These are phyloP conservation scores for Agrypnus murinus DNA, from an alignment of 2,888 invertebrate species.

Conservation along the genomic window DNA sequence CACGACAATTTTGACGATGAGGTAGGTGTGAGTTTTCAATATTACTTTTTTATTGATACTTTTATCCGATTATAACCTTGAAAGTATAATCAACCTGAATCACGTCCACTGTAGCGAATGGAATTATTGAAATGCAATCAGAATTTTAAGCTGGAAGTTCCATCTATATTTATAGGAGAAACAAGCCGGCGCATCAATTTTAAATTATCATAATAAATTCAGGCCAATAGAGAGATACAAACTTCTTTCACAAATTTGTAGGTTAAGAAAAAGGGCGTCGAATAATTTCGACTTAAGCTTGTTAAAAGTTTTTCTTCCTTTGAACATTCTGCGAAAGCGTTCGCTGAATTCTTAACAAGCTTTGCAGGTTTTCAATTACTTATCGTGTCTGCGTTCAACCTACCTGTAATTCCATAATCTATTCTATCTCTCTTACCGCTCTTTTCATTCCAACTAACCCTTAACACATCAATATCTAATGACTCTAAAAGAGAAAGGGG, in stretches of 20 bases:
- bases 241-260: constrained; percentile 20
- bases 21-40: constrained; percentile 53
- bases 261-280: constrained; percentile 9
- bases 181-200: constrained; percentile 13
- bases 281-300: constrained; percentile 29
- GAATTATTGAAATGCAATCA: constrained; percentile 20
- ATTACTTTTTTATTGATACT: neutral
- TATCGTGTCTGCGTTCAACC: constrained; percentile 19
- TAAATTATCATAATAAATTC: constrained; percentile 20
- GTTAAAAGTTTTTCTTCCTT: constrained; percentile 20
- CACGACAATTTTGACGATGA: constrained; percentile 66
- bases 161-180: constrained; percentile 14
- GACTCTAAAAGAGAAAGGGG: constrained; percentile 3
- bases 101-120: neutral
- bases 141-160: constrained; percentile 10
- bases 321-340: constrained; percentile 20
- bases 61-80: neutral
- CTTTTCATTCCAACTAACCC: constrained; percentile 22
- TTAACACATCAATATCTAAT: constrained; percentile 23
- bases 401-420: constrained; percentile 29
- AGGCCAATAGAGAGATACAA: constrained; percentile 20
- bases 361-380: constrained; percentile 32
- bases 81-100: neutral
- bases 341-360: constrained; percentile 26
- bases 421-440: constrained; percentile 16